Percentiles rank a stretch among this genome's conserved stretches.
Conservation (phyloP, 2,113 vertebrate genomes). For the Sitta europaea region DNA sequence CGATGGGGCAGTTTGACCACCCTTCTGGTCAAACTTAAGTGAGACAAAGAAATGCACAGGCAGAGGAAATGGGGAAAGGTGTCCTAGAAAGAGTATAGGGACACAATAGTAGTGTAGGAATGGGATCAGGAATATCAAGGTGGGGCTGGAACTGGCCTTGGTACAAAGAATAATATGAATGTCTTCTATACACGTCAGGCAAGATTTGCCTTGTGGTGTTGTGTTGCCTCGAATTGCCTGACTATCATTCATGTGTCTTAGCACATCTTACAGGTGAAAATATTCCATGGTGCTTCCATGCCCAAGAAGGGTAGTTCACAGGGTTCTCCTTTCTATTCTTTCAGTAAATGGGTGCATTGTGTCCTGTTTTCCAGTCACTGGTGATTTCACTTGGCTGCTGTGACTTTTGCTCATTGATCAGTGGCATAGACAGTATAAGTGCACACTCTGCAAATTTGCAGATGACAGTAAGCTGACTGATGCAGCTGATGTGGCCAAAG, state of each 20-base stretch:
- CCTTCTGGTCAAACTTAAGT: not conserved
- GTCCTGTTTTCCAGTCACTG: not conserved
- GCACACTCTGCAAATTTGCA: not conserved
- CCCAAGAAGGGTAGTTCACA: accelerated
- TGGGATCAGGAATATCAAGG: not conserved
- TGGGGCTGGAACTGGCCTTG: not conserved
- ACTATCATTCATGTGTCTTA: not conserved
- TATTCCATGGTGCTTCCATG: not conserved
- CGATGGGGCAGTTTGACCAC: not conserved
- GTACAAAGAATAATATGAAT: accelerated
- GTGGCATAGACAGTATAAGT: too few relatives aligned
- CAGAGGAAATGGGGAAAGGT: not conserved
- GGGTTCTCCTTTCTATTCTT: not conserved
- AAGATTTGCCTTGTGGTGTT: not conserved
- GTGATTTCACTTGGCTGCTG: not conserved
- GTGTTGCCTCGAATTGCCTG: not conserved
- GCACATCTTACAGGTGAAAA: not conserved
- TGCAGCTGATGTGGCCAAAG: accelerated
- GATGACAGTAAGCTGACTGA: not conserved
- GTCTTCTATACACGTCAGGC: not conserved
- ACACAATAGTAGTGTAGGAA: not conserved
- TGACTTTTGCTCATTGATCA: not conserved
- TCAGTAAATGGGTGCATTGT: not conserved
- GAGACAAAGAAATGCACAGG: not conserved
- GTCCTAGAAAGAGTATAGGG: not conserved